These are phyloP conservation scores for Chrysolina haemoptera DNA, from an alignment of 2,888 invertebrate species.

Conservation along the genomic window DNA sequence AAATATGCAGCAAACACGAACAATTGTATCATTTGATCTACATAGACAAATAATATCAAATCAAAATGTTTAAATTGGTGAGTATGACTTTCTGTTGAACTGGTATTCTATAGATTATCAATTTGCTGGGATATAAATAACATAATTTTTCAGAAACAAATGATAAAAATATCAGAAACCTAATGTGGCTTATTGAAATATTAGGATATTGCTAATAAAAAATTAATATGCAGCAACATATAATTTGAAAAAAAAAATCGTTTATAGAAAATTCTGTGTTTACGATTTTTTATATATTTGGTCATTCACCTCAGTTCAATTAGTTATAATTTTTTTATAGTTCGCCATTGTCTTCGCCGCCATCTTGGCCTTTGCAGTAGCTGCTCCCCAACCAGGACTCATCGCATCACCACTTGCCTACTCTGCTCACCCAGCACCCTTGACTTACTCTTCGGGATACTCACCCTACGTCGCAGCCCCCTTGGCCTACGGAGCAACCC, in stretches of 20 bases:
- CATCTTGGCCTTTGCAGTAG: slow-evolving; percentile 46
- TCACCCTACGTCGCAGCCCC: slow-evolving; percentile 30
- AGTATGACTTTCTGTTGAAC: slow-evolving; percentile 24
- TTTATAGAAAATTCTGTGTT: too few species aligned
- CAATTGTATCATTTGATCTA: slow-evolving; percentile 31
- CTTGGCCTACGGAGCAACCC: slow-evolving; percentile 20
- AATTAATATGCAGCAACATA: too few species aligned
- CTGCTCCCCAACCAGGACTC: slow-evolving; percentile 42
- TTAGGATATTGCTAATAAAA: too few species aligned
- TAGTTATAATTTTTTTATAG: slow-evolving; percentile 23
- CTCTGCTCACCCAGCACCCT: slow-evolving; percentile 34
- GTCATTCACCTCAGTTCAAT: neutral
- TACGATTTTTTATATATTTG: too few species aligned
- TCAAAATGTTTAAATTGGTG: slow-evolving; percentile 43
- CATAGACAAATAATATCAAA: slow-evolving; percentile 8
- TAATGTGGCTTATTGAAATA: too few species aligned
- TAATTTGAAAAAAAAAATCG: too few species aligned
- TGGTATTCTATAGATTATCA: neutral
- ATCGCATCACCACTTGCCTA: slow-evolving; percentile 32
- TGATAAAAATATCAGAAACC: too few species aligned
- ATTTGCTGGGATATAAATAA: neutral
- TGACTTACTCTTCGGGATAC: slow-evolving; percentile 35
- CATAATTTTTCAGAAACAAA: too few species aligned
- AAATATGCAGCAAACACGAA: neutral
- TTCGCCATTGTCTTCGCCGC: slow-evolving; percentile 43